Base-by-base conservation (phyloP, 2,888 invertebrate species). In the Apodemia duryi region DNA sequence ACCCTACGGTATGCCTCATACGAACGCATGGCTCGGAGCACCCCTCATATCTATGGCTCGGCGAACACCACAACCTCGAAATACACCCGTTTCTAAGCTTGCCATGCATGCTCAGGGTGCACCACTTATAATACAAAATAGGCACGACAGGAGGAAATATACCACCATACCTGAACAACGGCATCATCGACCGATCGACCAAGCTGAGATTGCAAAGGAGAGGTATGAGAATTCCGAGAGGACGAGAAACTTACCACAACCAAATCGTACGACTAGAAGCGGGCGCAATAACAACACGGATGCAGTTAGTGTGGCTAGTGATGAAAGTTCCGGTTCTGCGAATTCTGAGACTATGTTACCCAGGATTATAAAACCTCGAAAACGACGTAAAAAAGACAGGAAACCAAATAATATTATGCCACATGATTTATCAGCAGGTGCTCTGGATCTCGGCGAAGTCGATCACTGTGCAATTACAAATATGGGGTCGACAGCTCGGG, bases 381-480 rank as follows among this genome's bases (percentile, higher is more conserved):
- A 97, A 82, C 94, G 97, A 64, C 94, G 97, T 81, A 97, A 97
- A 94, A 97, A 97, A 86, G 97, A 97, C 82, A 93, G 97, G 73
- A 96, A 97, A 86, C 95, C 96, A 49, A 90, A 93, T 72, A 93
- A 91, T 74, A 91, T 92, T 66, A 81, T 81, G 74, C 81, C 88
- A 71, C 91, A 91, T 71, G 91, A 91, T 74, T 82, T 91, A 78
- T 77, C 86, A 66, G 75, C 85, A 67, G 78, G 77, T 69, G 75
- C 76, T 71, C 80, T 91, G 75, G 91, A 91, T 75, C 82, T 90
- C 61, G 85, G 85, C 67, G 91, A 90, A 75, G 84, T 88, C 67
- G 89, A 90, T 72, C 86, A 89, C 80, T 91, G 91, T 84, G 80
- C 81, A 74, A 82, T 86, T 77, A 80, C 86, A 63, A 83, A 83